Base-by-base conservation (phyloP, 2,888 invertebrate species). In the Melipona beecheii region DNA sequence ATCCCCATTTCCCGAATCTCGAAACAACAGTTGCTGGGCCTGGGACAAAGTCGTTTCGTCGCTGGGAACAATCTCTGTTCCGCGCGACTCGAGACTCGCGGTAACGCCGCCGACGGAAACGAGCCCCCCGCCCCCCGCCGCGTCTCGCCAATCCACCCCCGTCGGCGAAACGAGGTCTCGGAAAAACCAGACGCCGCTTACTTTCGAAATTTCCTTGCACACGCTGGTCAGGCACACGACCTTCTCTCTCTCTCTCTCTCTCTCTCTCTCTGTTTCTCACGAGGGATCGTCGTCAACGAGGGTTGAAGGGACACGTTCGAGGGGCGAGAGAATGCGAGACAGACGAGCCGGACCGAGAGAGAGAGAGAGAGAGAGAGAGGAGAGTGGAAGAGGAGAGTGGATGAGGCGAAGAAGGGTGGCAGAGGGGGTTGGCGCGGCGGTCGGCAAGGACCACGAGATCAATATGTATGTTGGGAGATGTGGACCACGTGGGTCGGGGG, bases 381-480 rank as follows among this genome's bases (percentile, higher is more conserved):
- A 43, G 43, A 31, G 21, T 11, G 31, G 21, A 24, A 19, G 21
- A 36, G 36, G 69, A 73, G 76, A 50, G 54, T 56, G 86, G 75
- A 62, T 58, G 72, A 77, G 78, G 49, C 85, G 77, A 68, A 73
- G 24, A 68, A 81, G 71, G 85, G 84, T 72, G 88, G 86, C 17
- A 75, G 77, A 79, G 89, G 75, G 76, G 78, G 83, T 76, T 80
- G 86, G 87, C 83, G 87, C 56, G 56, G 88, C 89, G 91, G 92
- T 91, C 92, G 91, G 90, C 91, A 88, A 93, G 92, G 93, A 93
- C 94, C 94, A 93, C 93, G 93, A 94, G 94, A 94, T 94, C 94
- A 94, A 94, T 94, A 94, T 94, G 94, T 94, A 94, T 94, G 94
- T 94, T 93, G 93, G 92, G 93, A 92, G 93, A 93, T 93, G 92